These are phyloP conservation scores for Etheostoma nigrum DNA, from an alignment of 2,797 vertebrate genomes.

Conservation along the genomic window DNA sequence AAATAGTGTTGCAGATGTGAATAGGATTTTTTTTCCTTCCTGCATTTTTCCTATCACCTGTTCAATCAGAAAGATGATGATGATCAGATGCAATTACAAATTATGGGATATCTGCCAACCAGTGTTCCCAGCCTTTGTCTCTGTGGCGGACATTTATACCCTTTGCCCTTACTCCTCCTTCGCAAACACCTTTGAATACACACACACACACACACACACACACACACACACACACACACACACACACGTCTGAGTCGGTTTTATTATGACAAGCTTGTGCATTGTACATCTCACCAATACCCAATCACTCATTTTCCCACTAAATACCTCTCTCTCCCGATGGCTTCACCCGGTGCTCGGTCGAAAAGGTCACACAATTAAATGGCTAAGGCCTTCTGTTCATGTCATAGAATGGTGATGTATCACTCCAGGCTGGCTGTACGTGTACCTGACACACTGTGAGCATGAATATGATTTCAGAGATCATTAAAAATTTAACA, in stretches of 20 bases:
- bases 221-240: constrained; percentile 24
- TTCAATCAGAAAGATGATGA: constrained; percentile 54
- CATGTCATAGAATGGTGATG: constrained; percentile 87
- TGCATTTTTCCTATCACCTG: constrained; percentile 40
- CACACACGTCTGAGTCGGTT: constrained; percentile 59
- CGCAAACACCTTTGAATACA: constrained; percentile 27
- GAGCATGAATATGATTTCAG: constrained; percentile 90
- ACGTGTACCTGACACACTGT: constrained; percentile 86
- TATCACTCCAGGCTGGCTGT: constrained; percentile 85
- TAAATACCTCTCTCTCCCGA: constrained; percentile 80
- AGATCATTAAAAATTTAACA: constrained; percentile 91
- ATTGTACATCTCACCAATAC: constrained; percentile 78
- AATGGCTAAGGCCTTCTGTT: constrained; percentile 87
- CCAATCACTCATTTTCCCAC: constrained; percentile 80
- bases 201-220: not conserved
- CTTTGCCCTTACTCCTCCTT: constrained; percentile 52
- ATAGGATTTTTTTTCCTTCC: constrained; percentile 4
- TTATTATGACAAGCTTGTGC: constrained; percentile 79
- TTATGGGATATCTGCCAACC: constrained; percentile 57
- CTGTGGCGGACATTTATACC: constrained; percentile 52
- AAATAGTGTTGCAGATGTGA: not conserved
- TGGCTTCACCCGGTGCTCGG: constrained; percentile 78
- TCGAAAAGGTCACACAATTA: constrained; percentile 89
- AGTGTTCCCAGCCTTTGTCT: constrained; percentile 64
- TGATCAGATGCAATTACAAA: constrained; percentile 70